A percentile compares a stretch with the other conserved stretches of the same genome.
These are phyloP conservation scores for Scomber colias DNA, from an alignment of 2,113 vertebrate species.

Conservation along the genomic window DNA sequence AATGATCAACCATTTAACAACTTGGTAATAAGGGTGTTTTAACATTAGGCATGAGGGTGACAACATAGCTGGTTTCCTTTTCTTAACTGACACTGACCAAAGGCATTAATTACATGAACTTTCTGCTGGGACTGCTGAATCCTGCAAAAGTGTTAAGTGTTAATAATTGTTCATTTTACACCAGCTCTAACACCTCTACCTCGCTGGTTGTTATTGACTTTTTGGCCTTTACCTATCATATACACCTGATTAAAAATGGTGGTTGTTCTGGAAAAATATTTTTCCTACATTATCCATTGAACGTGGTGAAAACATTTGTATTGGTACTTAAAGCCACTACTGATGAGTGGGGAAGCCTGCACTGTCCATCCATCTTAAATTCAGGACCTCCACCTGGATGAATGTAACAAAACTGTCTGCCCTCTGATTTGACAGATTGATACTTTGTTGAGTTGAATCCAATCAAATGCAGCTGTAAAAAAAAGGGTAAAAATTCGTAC, in stretches of 20 bases:
- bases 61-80: background rate
- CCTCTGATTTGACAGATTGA: no score
- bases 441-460: no score
- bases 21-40: constrained; percentile 14
- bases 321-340: background rate
- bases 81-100: constrained; percentile 1
- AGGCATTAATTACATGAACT: background rate
- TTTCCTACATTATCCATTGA: background rate
- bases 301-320: background rate
- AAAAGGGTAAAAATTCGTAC: no score
- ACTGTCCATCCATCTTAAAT: no score
- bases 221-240: background rate
- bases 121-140: background rate
- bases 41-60: constrained; percentile 7
- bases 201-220: background rate
- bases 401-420: no score
- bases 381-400: no score
- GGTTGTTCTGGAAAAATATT: constrained; percentile 1
- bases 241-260: background rate
- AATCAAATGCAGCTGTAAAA: no score
- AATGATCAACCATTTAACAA: constrained; percentile 24
- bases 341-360: no score
- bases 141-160: background rate
- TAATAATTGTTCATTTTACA: background rate
- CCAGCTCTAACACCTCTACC: no score